A percentile compares a stretch with the other conserved stretches of the same genome.
Evolutionary conservation across 2,797 vertebrate genomes (phyloP).

Genomic region (Cuniculus paca): DNA sequence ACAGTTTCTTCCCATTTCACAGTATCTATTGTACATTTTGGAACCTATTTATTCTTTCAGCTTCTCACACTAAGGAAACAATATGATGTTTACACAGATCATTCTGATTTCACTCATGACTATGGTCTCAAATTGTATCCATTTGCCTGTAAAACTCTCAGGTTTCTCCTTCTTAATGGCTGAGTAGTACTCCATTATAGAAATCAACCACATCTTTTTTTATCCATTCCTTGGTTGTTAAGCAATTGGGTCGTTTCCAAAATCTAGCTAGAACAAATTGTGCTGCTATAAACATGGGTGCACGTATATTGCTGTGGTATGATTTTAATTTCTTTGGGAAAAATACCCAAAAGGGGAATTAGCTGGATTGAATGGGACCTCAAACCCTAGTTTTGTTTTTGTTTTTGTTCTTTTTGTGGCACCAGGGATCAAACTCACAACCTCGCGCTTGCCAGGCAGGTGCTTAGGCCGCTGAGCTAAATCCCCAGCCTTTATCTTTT

Average conservation of each 20-base stretch:
- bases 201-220: not conserved
- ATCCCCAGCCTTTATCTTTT: too few relatives aligned
- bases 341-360: too few relatives aligned
- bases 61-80: not conserved
- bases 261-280: not conserved
- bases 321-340: not conserved
- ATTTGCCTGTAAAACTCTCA: not conserved
- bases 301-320: not conserved
- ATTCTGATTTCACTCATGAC: not conserved
- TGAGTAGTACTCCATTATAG: not conserved
- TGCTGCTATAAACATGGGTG: not conserved
- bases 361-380: too few relatives aligned
- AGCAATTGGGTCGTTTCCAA: not conserved
- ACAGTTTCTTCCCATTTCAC: not conserved
- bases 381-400: too few relatives aligned
- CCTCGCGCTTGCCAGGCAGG: too few relatives aligned
- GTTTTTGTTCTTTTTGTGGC: too few relatives aligned
- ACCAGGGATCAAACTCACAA: too few relatives aligned
- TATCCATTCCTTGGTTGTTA: not conserved
- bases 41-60: not conserved
- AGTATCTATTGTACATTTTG: not conserved
- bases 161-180: not conserved
- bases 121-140: not conserved
- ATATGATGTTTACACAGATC: not conserved
- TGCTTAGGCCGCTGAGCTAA: too few relatives aligned